phyloP scores from a whole-genome alignment of 2,113 vertebrate species.

The Procavia capensis region DNA sequence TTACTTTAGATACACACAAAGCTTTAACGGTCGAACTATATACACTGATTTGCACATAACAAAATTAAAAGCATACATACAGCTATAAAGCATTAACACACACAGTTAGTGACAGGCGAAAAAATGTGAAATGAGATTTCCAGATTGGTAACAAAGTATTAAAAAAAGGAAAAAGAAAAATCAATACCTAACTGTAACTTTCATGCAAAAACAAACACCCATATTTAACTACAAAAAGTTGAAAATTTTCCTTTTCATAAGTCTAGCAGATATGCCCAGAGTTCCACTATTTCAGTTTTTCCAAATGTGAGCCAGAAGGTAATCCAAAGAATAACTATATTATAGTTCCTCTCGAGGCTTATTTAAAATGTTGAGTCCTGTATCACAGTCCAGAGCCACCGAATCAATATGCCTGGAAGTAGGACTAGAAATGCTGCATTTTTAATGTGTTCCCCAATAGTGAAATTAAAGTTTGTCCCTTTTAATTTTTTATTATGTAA shows the following conservation, averaged over 20 bases:
- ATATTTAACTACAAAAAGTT: constrained; percentile 35
- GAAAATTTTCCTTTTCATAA: neutral
- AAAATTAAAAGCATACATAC: constrained; percentile 43
- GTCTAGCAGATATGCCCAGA: neutral
- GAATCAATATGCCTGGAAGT: neutral
- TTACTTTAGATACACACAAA: neutral
- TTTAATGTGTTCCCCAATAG: neutral
- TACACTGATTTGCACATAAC: neutral
- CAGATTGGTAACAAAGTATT: neutral
- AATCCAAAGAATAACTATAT: neutral
- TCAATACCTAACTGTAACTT: constrained; percentile 39
- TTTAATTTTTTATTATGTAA: neutral
- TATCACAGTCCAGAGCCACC: neutral
- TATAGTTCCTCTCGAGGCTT: neutral
- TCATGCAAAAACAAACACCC: neutral
- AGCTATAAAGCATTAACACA: constrained; percentile 33
- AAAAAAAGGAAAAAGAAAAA: constrained; percentile 1
- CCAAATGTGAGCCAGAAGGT: neutral
- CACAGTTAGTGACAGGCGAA: constrained; percentile 25
- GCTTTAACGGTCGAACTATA: neutral
- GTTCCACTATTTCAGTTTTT: constrained; percentile 23
- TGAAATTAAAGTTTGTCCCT: neutral
- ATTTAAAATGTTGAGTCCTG: constrained; percentile 49
- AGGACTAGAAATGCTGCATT: neutral
- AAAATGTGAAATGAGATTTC: constrained; percentile 55